A percentile compares a stretch with the other conserved stretches of the same genome.
Conservation (phyloP, 92 coral and sea anemone species). For the Parazoanthus swiftii region DNA sequence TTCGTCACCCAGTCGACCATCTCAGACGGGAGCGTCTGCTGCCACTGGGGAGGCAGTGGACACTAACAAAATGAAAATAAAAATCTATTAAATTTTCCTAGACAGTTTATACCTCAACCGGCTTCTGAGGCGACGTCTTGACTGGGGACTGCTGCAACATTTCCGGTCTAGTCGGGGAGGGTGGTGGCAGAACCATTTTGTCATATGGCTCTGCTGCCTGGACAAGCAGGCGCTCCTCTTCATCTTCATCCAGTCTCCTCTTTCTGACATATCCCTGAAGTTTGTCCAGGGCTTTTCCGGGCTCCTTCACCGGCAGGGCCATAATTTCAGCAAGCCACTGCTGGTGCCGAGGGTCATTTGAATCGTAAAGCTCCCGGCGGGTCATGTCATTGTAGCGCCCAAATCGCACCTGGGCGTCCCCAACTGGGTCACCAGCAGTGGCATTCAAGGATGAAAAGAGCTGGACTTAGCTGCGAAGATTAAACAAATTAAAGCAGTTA, state of each 20-base stretch:
- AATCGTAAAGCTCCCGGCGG: background rate
- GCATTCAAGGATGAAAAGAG: too few relatives aligned
- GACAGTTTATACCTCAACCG: too few relatives aligned
- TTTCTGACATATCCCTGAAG: background rate
- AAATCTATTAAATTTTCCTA: too few relatives aligned
- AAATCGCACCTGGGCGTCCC: background rate
- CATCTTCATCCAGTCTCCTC: background rate
- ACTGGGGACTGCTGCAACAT: background rate
- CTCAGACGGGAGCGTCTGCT: background rate
- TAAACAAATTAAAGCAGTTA: too few relatives aligned
- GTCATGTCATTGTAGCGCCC: background rate
- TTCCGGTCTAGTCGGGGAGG: too few relatives aligned
- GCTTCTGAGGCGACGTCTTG: too few relatives aligned
- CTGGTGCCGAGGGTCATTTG: background rate
- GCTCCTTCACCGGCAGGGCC: background rate
- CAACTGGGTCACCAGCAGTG: too few relatives aligned
- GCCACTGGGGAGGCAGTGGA: constrained; percentile 9
- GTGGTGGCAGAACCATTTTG: too few relatives aligned
- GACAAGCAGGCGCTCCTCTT: background rate
- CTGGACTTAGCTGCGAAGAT: too few relatives aligned
- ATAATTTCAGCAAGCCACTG: background rate
- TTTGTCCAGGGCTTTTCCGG: background rate
- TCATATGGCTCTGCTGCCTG: too few relatives aligned
- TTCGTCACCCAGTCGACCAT: constrained; percentile 10
- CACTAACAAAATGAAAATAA: background rate